phyloP scores from a whole-genome alignment of 2,113 vertebrate genomes.

The Urocolius indicus region DNA sequence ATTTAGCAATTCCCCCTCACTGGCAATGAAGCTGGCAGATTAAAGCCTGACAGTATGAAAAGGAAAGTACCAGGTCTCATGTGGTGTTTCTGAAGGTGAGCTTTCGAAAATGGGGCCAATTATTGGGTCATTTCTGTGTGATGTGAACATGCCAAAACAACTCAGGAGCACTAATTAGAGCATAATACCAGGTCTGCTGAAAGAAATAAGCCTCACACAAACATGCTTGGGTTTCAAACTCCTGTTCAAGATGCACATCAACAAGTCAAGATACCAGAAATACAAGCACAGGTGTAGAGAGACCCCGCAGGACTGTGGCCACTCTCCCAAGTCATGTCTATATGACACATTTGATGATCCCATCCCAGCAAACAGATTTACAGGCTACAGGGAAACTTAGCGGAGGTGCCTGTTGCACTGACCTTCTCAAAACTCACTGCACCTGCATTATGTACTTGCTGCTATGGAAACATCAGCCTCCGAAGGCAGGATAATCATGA shows the following conservation, averaged over 20 bases:
- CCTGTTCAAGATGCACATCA: background rate
- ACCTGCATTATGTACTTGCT: background rate
- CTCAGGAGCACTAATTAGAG: background rate
- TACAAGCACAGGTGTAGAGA: background rate
- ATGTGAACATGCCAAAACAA: background rate
- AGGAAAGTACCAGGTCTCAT: background rate
- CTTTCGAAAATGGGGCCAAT: background rate
- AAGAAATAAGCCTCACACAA: background rate
- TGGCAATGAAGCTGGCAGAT: background rate
- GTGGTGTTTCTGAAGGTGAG: background rate
- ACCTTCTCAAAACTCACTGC: background rate
- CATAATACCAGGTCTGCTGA: background rate
- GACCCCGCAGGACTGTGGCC: background rate
- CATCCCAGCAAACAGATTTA: background rate
- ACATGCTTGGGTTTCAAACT: fast-evolving
- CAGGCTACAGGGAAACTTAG: background rate
- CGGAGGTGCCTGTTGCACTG: background rate
- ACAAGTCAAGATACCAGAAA: background rate
- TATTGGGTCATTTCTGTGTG: slow-evolving; percentile 18
- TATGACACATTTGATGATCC: background rate
- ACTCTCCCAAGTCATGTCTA: fast-evolving
- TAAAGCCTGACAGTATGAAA: background rate
- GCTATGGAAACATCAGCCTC: background rate
- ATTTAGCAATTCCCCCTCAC: background rate
- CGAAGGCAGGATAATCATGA: background rate